Percentiles rank a stretch among this genome's conserved stretches.
Conservation (phyloP, 2,113 vertebrate species). For the Glaucomys volans region DNA sequence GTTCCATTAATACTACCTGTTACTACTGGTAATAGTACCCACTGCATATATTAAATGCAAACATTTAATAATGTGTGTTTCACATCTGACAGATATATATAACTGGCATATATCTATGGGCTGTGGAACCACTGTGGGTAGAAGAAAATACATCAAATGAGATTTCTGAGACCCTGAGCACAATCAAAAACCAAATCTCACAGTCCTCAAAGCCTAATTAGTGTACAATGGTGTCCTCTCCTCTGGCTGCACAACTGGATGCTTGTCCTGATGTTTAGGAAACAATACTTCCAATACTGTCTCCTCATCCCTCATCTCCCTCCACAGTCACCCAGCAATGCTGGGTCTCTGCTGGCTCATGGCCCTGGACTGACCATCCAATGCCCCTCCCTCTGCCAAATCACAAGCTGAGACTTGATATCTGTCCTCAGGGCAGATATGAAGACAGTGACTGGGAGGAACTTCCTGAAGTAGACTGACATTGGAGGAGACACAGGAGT, state of each 20-base stretch:
- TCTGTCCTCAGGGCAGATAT: background rate
- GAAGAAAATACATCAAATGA: too few species aligned
- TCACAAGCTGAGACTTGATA: too few species aligned
- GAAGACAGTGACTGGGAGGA: too few species aligned
- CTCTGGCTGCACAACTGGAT: background rate
- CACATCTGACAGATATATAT: background rate
- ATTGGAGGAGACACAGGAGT: too few species aligned
- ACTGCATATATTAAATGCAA: background rate
- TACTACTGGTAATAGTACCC: background rate
- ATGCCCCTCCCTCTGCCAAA: too few species aligned
- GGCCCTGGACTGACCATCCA: background rate
- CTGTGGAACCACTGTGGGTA: background rate
- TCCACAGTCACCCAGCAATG: background rate
- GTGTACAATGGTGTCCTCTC: too few species aligned
- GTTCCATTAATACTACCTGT: background rate
- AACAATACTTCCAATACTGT: rapidly evolving
- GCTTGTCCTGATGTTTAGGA: too few species aligned
- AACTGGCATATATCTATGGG: too few species aligned
- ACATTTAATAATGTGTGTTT: background rate
- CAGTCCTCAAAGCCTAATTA: too few species aligned
- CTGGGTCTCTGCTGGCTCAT: background rate
- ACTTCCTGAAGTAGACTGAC: background rate
- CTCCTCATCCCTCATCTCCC: too few species aligned
- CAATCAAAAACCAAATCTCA: too few species aligned
- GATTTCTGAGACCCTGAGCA: too few species aligned